Conservation (phyloP, 2,797 vertebrate genomes). For the Numenius phaeopus region DNA sequence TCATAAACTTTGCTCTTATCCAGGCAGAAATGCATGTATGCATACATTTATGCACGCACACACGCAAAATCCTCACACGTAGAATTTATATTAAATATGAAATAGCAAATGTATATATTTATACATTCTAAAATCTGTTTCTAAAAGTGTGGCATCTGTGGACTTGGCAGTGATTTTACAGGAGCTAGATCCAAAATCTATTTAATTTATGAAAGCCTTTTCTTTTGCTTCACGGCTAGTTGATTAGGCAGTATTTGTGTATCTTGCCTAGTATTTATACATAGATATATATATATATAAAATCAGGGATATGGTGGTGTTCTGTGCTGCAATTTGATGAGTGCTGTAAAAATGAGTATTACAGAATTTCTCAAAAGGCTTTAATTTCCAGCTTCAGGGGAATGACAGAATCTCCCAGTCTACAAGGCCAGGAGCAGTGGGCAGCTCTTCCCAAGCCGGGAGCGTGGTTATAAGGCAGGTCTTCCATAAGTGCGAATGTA, state of each 20-base stretch:
- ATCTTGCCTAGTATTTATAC: background rate
- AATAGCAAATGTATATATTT: conserved; percentile 59
- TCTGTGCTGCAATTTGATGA: background rate
- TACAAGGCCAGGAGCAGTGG: background rate
- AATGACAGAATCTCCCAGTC: background rate
- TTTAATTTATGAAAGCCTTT: conserved; percentile 6
- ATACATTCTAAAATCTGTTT: conserved; percentile 62
- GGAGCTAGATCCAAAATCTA: background rate
- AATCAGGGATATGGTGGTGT: background rate
- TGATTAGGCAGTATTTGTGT: background rate
- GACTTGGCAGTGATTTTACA: conserved; percentile 52
- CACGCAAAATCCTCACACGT: background rate
- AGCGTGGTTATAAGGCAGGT: background rate
- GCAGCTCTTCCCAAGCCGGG: background rate
- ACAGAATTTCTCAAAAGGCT: background rate
- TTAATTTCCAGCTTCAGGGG: background rate
- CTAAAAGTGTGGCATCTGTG: conserved; percentile 58
- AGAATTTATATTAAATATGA: conserved; percentile 45
- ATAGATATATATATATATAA: accelerated
- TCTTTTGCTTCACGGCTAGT: background rate
- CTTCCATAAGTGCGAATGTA: background rate
- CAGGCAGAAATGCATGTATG: background rate
- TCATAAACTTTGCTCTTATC: background rate
- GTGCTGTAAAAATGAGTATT: background rate
- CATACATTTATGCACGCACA: background rate